Evolutionary conservation across 2,888 invertebrate species (phyloP).

Genomic region (Scaptomyza polygonia): DNA sequence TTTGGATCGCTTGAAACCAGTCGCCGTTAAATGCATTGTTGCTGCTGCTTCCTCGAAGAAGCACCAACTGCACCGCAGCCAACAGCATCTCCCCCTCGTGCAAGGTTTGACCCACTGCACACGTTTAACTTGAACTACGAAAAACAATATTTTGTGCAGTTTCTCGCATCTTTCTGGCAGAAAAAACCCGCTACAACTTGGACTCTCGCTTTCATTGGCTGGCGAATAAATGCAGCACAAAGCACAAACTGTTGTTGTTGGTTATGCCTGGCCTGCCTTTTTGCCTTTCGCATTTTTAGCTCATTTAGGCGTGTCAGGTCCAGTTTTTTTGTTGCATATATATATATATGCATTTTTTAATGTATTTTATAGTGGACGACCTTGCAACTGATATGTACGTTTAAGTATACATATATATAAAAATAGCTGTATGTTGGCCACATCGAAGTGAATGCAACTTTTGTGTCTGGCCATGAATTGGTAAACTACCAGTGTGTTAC

Average conservation of each 20-base stretch:
- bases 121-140: constrained; percentile 79
- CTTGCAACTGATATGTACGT: constrained; percentile 83
- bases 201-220: constrained; percentile 64
- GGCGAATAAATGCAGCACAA: constrained; percentile 51
- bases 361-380: constrained; percentile 77
- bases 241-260: constrained; percentile 26
- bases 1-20: constrained; percentile 60
- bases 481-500: constrained; percentile 53
- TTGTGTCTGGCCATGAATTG: constrained; percentile 54
- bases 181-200: constrained; percentile 38
- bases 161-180: constrained; percentile 24
- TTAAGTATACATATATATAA: constrained; percentile 30
- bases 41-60: constrained; percentile 69
- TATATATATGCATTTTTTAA: constrained; percentile 28
- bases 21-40: constrained; percentile 69
- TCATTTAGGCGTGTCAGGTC: constrained; percentile 80
- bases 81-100: constrained; percentile 38
- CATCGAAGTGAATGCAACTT: constrained; percentile 59
- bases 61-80: constrained; percentile 28
- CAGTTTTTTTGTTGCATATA: constrained; percentile 38
- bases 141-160: constrained; percentile 35
- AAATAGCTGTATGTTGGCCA: constrained; percentile 35
- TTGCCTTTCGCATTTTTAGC: constrained; percentile 73
- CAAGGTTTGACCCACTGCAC: constrained; percentile 75
- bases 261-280: constrained; percentile 22